Evolutionary conservation across 2,113 vertebrate genomes (phyloP).

Genomic region (Colossoma macropomum): DNA sequence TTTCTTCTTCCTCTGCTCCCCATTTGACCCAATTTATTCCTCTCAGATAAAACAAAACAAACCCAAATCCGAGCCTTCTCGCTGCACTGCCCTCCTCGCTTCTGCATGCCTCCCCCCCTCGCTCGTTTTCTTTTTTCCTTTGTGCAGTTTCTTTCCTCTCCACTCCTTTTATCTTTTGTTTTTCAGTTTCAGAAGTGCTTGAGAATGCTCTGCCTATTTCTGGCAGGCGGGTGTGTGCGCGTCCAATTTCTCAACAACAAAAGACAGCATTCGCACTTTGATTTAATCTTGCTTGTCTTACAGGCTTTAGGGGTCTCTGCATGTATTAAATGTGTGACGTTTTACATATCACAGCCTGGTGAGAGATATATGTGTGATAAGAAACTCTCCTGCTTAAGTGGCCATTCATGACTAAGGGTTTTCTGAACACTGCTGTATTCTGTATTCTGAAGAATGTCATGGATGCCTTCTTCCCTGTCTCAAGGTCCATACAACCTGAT

Average conservation of each 20-base stretch:
- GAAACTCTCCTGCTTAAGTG: too few species aligned
- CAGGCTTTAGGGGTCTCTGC: background rate
- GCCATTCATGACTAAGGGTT: too few species aligned
- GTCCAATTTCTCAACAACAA: background rate
- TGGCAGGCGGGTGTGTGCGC: background rate
- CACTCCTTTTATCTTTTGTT: background rate
- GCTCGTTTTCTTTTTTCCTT: background rate
- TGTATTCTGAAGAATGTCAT: too few species aligned
- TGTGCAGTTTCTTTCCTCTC: constrained; percentile 18
- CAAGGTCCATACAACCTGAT: too few species aligned
- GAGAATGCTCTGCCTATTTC: background rate
- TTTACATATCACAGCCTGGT: background rate
- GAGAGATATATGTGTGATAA: too few species aligned
- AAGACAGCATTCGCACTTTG: background rate
- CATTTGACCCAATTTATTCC: constrained; percentile 68
- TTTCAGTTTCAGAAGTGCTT: background rate
- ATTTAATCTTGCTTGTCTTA: background rate
- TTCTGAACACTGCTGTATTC: too few species aligned
- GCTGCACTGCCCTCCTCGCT: background rate
- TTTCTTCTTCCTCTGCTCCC: constrained; percentile 1
- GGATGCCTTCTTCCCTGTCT: too few species aligned
- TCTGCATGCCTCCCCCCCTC: constrained; percentile 4
- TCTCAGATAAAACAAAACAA: constrained; percentile 63
- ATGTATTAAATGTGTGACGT: background rate
- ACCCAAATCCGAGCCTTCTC: constrained; percentile 49